phyloP scores from a whole-genome alignment of 2,113 vertebrate species.

The Dipodomys ordii region DNA sequence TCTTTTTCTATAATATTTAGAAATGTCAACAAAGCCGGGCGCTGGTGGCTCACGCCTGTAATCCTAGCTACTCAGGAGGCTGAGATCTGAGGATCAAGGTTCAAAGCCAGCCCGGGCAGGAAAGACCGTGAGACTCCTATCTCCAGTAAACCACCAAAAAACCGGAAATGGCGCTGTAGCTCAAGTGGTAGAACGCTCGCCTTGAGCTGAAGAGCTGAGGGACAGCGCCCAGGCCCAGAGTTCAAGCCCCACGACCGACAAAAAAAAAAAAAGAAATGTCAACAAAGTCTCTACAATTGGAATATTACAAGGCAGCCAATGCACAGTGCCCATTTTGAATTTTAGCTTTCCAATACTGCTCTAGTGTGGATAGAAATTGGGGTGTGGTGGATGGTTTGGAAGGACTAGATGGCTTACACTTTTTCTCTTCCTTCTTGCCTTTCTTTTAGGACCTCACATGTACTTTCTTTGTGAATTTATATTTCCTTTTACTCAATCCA shows the following conservation, averaged over 20 bases:
- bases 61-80: too few species aligned
- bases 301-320: constrained; percentile 51
- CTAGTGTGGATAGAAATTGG: neutral
- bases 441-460: neutral
- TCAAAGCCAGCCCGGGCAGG: too few species aligned
- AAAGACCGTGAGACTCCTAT: too few species aligned
- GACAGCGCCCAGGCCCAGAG: too few species aligned
- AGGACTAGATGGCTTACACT: neutral
- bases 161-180: too few species aligned
- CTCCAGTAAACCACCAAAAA: too few species aligned
- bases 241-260: too few species aligned
- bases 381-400: neutral
- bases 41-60: too few species aligned
- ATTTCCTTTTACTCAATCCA: neutral
- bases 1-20: constrained; percentile 36
- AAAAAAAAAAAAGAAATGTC: too few species aligned
- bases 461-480: neutral
- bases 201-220: too few species aligned
- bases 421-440: neutral
- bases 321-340: neutral
- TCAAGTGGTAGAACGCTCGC: too few species aligned
- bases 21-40: constrained; percentile 51
- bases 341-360: neutral
- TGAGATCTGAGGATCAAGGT: too few species aligned
- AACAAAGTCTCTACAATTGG: constrained; percentile 46